Conservation (phyloP, 2,888 invertebrate genomes). For the Lepetodrilus schrolli region DNA sequence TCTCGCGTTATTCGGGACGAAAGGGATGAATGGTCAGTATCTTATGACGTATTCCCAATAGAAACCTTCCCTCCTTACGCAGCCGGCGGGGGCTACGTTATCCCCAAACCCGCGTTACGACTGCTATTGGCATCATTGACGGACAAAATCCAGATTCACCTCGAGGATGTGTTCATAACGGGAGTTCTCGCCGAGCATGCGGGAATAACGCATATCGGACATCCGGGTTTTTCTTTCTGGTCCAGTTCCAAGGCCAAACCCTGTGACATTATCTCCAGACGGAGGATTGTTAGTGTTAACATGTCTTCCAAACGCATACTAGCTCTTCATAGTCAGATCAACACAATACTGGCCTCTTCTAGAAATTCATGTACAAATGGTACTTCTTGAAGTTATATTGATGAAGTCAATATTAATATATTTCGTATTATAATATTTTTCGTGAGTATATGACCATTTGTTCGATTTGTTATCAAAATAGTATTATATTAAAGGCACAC, state of each 20-base stretch:
- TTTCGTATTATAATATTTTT: no score
- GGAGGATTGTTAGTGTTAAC: slow-evolving; percentile 43
- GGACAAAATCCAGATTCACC: slow-evolving; percentile 35
- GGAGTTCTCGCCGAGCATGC: slow-evolving; percentile 44
- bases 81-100: slow-evolving; percentile 49
- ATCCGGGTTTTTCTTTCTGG: slow-evolving; percentile 48
- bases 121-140: slow-evolving; percentile 22
- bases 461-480: no score
- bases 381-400: no score
- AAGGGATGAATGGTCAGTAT: slow-evolving; percentile 48
- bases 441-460: no score
- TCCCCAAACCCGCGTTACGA: slow-evolving; percentile 36
- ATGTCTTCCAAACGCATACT: slow-evolving; percentile 40
- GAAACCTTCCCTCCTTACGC: slow-evolving; percentile 44
- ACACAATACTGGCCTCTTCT: slow-evolving; percentile 4
- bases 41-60: slow-evolving; percentile 37
- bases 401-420: slow-evolving; percentile 15
- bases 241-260: slow-evolving; percentile 39
- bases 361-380: not conserved
- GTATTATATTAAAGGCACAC: no score
- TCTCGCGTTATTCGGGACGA: slow-evolving; percentile 44
- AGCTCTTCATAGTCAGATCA: slow-evolving; percentile 36
- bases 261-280: slow-evolving; percentile 41
- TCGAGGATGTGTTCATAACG: slow-evolving; percentile 52
- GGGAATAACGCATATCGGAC: slow-evolving; percentile 39